Base-by-base conservation (phyloP, 2,797 vertebrate species). In the Tinamus major region DNA sequence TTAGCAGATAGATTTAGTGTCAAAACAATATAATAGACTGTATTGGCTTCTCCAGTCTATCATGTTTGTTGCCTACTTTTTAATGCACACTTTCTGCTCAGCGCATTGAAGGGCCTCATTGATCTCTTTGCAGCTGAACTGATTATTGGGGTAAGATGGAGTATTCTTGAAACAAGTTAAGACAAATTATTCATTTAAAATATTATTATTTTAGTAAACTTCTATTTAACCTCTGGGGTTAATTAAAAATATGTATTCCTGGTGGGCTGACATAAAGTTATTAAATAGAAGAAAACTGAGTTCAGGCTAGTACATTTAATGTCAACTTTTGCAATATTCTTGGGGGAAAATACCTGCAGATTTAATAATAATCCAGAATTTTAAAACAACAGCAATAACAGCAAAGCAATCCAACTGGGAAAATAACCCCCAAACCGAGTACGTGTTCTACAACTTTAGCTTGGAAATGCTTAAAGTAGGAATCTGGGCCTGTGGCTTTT, bases 181-280 rank as follows among this genome's bases (percentile, higher is more conserved):
- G 80, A 95, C 72, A 92, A 90, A 93, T 90, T 90, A 94, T 67
- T 94, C 84, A 68, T 95, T 95, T 95, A 92, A 95, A 75, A 84
- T 94, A 92, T 78, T 94, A 80, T 81, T 37, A 61, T 80, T 95
- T 92, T 92, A 95, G 94, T 92, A 96, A 95, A 93, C 85, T 93
- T 94, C 85, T 61, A 77, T 89, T 96, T 96, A 95, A 95, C 91
- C 91, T 94, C 24, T 68, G 87, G 81, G 90, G 93, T 95, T 97
- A 93, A 96, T 96, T 89, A 85, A 92, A 88, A 53, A 72, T 82
- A 93, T 80, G 74, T 29, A 71, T 18, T 71, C 58, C 83, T 89
- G 82, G 65, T 95, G 92, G 83, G 44, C 76, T 93, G 51, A 35
- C 89, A 80, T 92, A 75, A 89, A 92, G 86, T 79, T 95, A 85